phyloP scores from a whole-genome alignment of 64 coral and sea anemone genomes.

The Acropora tenuis region DNA sequence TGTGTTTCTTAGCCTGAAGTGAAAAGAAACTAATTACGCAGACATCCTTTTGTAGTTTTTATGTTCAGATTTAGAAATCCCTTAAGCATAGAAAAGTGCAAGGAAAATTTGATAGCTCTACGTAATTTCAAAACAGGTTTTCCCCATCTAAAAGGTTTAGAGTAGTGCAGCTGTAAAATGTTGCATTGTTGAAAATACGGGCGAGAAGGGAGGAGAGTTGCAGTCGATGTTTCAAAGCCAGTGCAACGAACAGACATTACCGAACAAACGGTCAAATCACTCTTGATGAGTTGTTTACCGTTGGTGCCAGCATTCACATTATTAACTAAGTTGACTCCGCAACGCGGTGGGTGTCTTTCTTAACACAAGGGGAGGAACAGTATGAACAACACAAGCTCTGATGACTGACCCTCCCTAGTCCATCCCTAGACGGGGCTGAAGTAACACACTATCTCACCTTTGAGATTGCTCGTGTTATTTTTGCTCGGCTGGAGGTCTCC shows the following conservation, averaged over 20 bases:
- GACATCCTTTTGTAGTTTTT: not conserved
- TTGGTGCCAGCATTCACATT: not conserved
- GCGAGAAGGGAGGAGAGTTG: too few species aligned
- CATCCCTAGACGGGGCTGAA: not conserved
- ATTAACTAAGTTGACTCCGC: not conserved
- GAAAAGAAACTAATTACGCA: not conserved
- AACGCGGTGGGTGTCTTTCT: not conserved
- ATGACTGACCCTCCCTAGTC: not conserved
- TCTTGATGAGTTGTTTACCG: not conserved
- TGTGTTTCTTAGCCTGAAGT: not conserved
- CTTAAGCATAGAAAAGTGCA: not conserved
- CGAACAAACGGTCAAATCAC: not conserved
- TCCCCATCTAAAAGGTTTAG: too few species aligned
- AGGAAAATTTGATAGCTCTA: too few species aligned
- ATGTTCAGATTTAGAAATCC: not conserved
- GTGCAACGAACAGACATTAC: too few species aligned
- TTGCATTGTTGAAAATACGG: not conserved
- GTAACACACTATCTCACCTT: conserved; percentile 16
- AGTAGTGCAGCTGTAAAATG: not conserved
- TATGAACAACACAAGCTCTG: not conserved
- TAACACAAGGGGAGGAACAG: conserved; percentile 31
- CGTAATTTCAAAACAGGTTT: too few species aligned
- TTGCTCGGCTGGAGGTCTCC: not conserved
- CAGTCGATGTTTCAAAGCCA: too few species aligned
- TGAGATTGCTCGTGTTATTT: not conserved